phyloP scores from a whole-genome alignment of 2,888 invertebrate genomes.

The Cheilosia impressa region DNA sequence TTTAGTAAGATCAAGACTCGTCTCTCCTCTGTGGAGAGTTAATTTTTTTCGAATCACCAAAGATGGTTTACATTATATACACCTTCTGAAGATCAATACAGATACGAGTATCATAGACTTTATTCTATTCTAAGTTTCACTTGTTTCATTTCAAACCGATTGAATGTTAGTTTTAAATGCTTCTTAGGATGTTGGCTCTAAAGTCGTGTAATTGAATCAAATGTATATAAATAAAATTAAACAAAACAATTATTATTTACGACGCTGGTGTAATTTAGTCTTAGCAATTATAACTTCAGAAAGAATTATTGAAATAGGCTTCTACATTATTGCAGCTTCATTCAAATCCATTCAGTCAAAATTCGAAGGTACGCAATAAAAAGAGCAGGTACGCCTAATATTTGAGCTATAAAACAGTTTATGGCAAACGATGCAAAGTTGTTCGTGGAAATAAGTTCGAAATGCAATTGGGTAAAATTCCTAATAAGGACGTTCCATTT shows the following conservation, averaged over 20 bases:
- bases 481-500: not conserved
- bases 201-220: slow-evolving; percentile 62
- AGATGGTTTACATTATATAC: slow-evolving; percentile 6
- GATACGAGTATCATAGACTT: slow-evolving; percentile 3
- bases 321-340: not conserved
- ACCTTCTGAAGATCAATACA: not conserved
- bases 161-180: slow-evolving; percentile 39
- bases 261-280: not conserved
- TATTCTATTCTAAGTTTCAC: slow-evolving; percentile 9
- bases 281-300: too few relatives aligned
- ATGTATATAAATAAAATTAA: slow-evolving; percentile 63
- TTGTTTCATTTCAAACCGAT: slow-evolving; percentile 24
- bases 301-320: too few relatives aligned
- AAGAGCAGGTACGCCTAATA: too few relatives aligned
- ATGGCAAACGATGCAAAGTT: too few relatives aligned
- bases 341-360: not conserved
- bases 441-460: too few relatives aligned
- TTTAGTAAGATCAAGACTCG: slow-evolving; percentile 20
- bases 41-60: not conserved
- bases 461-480: not conserved
- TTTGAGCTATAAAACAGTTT: too few relatives aligned
- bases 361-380: not conserved
- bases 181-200: slow-evolving; percentile 20
- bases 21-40: not conserved
- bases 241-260: not conserved